Conservation (phyloP, 2,113 vertebrate species). For the Gallinago jamesoni region DNA sequence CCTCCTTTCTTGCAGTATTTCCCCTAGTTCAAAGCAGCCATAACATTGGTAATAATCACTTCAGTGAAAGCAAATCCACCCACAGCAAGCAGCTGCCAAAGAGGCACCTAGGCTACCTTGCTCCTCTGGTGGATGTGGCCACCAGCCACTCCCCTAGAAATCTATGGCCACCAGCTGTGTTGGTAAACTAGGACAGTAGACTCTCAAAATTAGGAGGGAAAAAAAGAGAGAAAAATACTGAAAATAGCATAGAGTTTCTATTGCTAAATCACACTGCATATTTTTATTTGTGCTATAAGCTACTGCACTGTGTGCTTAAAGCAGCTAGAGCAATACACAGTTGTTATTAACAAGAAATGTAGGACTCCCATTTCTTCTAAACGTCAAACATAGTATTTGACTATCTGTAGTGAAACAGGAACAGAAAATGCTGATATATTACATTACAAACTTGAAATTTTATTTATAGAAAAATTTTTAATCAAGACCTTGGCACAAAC, state of each 20-base stretch:
- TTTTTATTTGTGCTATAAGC: background rate
- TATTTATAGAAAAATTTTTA: background rate
- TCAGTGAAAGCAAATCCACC: background rate
- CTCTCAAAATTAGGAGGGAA: background rate
- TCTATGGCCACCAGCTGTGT: background rate
- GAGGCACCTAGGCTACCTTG: background rate
- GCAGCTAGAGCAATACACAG: background rate
- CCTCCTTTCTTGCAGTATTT: background rate
- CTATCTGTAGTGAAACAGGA: background rate
- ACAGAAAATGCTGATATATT: background rate
- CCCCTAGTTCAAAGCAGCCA: background rate
- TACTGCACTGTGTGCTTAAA: background rate
- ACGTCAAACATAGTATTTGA: background rate
- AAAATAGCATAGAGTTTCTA: background rate
- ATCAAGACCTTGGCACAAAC: background rate
- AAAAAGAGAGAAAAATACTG: background rate
- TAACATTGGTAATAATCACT: background rate
- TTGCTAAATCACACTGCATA: background rate
- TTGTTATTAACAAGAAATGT: background rate
- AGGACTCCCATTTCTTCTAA: background rate
- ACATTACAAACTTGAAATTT: background rate
- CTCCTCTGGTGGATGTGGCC: background rate
- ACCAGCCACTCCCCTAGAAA: background rate
- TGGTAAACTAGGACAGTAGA: background rate
- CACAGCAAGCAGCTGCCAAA: background rate